Conservation (phyloP, 1,140 invertebrate species). For the Amphibalanus amphitrite region DNA sequence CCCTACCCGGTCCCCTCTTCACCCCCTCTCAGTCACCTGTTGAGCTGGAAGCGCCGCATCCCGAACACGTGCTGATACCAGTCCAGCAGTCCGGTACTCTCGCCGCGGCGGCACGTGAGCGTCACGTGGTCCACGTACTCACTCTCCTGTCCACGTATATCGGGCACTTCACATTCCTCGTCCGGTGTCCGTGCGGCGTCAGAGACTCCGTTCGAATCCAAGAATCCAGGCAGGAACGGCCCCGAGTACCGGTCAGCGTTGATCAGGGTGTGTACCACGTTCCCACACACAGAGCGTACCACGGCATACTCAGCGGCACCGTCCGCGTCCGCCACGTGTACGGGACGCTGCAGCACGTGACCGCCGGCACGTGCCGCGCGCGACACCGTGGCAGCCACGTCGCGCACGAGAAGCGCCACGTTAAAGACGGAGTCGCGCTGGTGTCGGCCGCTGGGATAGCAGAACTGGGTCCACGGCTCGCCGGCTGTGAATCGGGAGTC, state of each 20-base stretch:
- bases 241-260: constrained; percentile 27
- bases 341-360: constrained; percentile 20
- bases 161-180: not conserved
- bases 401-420: constrained; percentile 30
- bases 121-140: constrained; percentile 32
- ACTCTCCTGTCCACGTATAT: not conserved
- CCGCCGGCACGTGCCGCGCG: constrained; percentile 20
- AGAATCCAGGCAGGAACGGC: constrained; percentile 30
- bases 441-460: constrained; percentile 16
- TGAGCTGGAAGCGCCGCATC: constrained; percentile 33
- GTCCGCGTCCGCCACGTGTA: constrained; percentile 20
- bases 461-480: constrained; percentile 23
- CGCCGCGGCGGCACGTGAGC: constrained; percentile 26
- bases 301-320: constrained; percentile 27
- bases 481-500: constrained; percentile 3
- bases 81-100: constrained; percentile 24
- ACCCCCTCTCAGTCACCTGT: constrained; percentile 24
- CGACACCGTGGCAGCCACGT: constrained; percentile 23
- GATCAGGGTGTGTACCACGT: constrained; percentile 33
- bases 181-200: not conserved
- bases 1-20: too few species aligned
- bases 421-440: constrained; percentile 31
- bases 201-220: not conserved
- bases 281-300: constrained; percentile 31
- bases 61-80: constrained; percentile 34